Base-by-base conservation (phyloP, 1,140 invertebrate species). In the Camponotus floridanus region DNA sequence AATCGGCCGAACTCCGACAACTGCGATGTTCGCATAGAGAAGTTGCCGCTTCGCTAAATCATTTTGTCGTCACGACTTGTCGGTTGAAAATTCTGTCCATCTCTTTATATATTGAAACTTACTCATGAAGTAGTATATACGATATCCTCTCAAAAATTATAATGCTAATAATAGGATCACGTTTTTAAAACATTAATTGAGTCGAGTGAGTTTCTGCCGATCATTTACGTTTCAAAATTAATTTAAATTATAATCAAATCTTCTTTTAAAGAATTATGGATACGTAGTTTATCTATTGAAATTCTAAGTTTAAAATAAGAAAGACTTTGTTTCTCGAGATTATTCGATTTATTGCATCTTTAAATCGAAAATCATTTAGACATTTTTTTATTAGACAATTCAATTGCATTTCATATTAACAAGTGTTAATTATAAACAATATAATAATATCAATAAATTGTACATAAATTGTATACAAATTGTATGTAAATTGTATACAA, bases 21-120 rank as follows among this genome's bases (percentile, higher is more conserved):
- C 80, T 88, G 62, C 64, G 59, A 88, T 78, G 64, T 71, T 76
- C 48, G 55, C 26, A 26, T 33, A 33, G 79, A 42, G 79, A 13
- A 83, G 68, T 83, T 83, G 79, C 55, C 79, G 79, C 68, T 74
- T 70, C 68, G 79, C 68, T 83, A 83, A 83, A 83, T 83, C 79
- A 71, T 83, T 74, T 83, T 45, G 55, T 39, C 68, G 68, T 81
- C 55, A 42, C 26, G 68, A 73, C 55, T 73, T 45, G 55, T 9
- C 45, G 31, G 57, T 26, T 74, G 55, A 71, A 73, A 74, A 74
- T 83, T 81, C 26, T 45, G 42, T 79, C n/a, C 5, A 5, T 8
- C 5, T 59, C 67, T 45, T 59, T 74, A 48, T 45, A 59, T 15
- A 18, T 45, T 48, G 5, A 74, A 31, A 51, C 3, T 74, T 83